These are phyloP conservation scores for Papilio protenor DNA, from an alignment of 2,888 invertebrate species.

Conservation along the genomic window DNA sequence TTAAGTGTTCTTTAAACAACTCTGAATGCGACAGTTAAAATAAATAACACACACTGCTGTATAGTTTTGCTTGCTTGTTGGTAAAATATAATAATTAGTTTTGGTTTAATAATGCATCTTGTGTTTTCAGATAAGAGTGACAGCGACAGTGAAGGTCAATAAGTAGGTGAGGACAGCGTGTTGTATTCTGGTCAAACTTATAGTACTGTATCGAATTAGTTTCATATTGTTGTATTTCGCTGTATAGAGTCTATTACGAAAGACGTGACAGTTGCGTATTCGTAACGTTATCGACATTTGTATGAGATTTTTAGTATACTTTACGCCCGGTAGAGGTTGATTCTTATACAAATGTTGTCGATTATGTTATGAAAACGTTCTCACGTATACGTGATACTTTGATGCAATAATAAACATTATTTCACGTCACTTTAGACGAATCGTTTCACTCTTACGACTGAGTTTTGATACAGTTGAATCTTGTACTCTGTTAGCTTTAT, in stretches of 20 bases:
- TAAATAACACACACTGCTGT: background rate
- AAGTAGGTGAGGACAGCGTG: slow-evolving; percentile 76
- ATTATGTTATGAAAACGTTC: too few relatives aligned
- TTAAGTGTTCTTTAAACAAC: too few relatives aligned
- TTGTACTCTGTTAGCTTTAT: slow-evolving; percentile 79
- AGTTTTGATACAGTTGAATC: slow-evolving; percentile 56
- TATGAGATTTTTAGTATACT: too few relatives aligned
- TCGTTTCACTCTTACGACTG: slow-evolving; percentile 43
- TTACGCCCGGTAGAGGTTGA: too few relatives aligned
- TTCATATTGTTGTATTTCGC: slow-evolving; percentile 66
- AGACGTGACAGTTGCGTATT: too few relatives aligned
- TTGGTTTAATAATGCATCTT: slow-evolving; percentile 45
- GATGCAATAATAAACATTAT: slow-evolving; percentile 55
- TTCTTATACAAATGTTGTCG: too few relatives aligned
- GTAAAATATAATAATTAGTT: background rate
- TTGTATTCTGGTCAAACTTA: slow-evolving; percentile 84
- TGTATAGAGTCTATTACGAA: slow-evolving; percentile 41
- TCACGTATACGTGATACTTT: background rate
- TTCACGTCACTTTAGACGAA: slow-evolving; percentile 34
- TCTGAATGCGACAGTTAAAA: too few relatives aligned
- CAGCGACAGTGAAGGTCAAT: slow-evolving; percentile 97
- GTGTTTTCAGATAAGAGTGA: slow-evolving; percentile 93
- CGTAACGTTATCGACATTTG: too few relatives aligned
- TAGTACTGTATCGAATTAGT: slow-evolving; percentile 75
- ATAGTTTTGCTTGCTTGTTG: background rate